Percentiles rank a stretch among this genome's conserved stretches.
phyloP scores from a whole-genome alignment of 2,113 vertebrate species.

The Cephalophus harveyi region DNA sequence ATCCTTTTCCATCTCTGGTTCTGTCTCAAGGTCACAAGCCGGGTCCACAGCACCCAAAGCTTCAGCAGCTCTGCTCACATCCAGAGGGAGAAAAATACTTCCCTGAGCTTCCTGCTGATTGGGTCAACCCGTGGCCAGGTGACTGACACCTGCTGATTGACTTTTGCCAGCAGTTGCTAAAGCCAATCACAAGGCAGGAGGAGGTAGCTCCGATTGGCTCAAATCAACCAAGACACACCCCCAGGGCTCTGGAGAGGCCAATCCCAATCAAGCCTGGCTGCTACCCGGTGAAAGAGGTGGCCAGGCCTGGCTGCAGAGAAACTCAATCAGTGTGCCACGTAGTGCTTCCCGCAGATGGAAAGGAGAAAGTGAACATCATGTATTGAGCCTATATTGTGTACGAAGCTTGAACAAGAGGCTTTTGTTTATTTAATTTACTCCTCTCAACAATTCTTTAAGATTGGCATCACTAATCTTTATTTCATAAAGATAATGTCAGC shows the following conservation, averaged over 20 bases:
- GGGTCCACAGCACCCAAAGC: not conserved
- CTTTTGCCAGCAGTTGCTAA: not conserved
- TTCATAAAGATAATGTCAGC: not conserved
- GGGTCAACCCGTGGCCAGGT: not conserved
- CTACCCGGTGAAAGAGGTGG: rapidly evolving
- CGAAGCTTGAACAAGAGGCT: not conserved
- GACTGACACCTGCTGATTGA: not conserved
- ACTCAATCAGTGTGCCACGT: rapidly evolving
- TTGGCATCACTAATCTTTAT: not conserved
- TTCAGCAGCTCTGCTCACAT: not conserved
- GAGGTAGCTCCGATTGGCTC: not conserved
- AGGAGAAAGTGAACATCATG: not conserved
- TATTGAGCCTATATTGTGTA: rapidly evolving
- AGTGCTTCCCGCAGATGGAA: not conserved
- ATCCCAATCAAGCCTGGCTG: not conserved
- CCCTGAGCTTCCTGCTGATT: not conserved
- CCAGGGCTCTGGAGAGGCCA: no score
- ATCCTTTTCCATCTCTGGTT: not conserved
- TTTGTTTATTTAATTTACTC: not conserved
- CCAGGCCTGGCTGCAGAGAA: rapidly evolving
- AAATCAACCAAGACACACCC: not conserved
- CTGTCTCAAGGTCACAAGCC: not conserved
- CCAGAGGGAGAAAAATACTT: not conserved
- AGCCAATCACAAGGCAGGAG: not conserved
- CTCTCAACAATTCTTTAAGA: not conserved